Evolutionary conservation across 2,888 invertebrate species (phyloP), one percentile per base, ranked within the genome.

Genomic region (Ormyrus rosae): DNA sequence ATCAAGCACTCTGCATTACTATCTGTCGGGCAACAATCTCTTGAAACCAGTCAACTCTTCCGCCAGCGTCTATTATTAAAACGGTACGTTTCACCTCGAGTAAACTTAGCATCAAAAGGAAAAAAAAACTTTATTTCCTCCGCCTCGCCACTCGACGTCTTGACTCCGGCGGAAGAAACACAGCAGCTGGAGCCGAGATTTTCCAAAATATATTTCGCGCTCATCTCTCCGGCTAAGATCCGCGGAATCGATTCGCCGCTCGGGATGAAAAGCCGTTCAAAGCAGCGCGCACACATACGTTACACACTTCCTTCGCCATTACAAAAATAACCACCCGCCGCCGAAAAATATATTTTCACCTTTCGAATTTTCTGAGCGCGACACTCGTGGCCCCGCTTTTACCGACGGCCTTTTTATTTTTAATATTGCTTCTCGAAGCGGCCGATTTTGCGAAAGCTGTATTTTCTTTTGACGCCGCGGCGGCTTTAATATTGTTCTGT

Each of bases 171-270:
- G 34, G 11, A 45, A 73, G 63, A 73, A 56, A 55, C 56, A 64
- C 56, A 73, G 63, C 55, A 55, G 48, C 51, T 4, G 61, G 10
- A 50, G 48, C 55, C 5, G 67, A 45, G 67, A 67, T 75, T 75
- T 75, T 60, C 58, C 58, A 51, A 67, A 75, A 75, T 75, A 34
- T 4, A 75, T 75, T 75, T 75, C 74, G 74, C 65, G 58, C 67
- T 75, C 74, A 75, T 75, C 67, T 56, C 64, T 9, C 60, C n/a
- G 10, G 48, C 55, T 63, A 77, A 75, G 77, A 55, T 68, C 61
- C 34, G n/a, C 60, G 13, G 60, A 65, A 34, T 74, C 72, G 72
- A 72, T 72, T 72, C 61, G 45, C 61, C 45, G 53, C 9, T 13
- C 9, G 11, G 45, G 19, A 51, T 45, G 63, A 72, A 61, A 63